Evolutionary conservation across 53 echinoderm and acorn worm species (phyloP).

Genomic region (Temnopleurus reevesii): DNA sequence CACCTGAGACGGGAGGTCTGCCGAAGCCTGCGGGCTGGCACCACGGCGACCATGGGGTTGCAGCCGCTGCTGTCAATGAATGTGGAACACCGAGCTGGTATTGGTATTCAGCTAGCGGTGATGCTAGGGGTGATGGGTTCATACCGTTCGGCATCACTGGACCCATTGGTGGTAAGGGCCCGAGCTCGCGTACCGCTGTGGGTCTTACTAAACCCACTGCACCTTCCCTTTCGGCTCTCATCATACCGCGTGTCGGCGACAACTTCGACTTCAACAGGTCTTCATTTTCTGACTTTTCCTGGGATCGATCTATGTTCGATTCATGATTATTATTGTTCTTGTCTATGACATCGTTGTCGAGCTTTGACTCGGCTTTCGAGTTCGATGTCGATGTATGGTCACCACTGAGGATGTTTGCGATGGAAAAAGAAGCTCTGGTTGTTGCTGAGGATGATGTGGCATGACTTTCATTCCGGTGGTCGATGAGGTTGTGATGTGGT

Average conservation of each 20-base stretch:
- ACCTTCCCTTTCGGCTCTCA: constrained; percentile 32
- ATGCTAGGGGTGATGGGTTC: constrained; percentile 11
- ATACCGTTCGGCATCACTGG: background rate
- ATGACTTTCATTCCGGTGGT: constrained; percentile 36
- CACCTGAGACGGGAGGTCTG: constrained; percentile 55
- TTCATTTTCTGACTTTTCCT: constrained; percentile 15
- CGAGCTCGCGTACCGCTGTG: constrained; percentile 42
- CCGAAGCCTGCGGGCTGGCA: constrained; percentile 62
- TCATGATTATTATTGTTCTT: constrained; percentile 46
- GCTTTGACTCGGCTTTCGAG: constrained; percentile 41
- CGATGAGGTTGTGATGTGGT: constrained; percentile 36
- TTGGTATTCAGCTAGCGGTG: constrained; percentile 55
- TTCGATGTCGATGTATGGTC: constrained; percentile 25
- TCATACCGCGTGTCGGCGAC: constrained; percentile 3
- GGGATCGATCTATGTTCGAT: background rate
- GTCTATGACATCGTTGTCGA: constrained; percentile 40
- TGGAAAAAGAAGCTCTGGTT: constrained; percentile 44
- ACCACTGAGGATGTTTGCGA: constrained; percentile 55
- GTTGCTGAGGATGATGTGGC: background rate
- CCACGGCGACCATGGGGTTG: constrained; percentile 68
- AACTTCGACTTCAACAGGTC: background rate
- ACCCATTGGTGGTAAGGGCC: background rate
- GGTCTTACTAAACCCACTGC: constrained; percentile 41
- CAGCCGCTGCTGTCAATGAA: constrained; percentile 51
- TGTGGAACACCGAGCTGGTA: constrained; percentile 39